Conservation (phyloP, 2,888 invertebrate species). For the Nomada lathburiana region DNA sequence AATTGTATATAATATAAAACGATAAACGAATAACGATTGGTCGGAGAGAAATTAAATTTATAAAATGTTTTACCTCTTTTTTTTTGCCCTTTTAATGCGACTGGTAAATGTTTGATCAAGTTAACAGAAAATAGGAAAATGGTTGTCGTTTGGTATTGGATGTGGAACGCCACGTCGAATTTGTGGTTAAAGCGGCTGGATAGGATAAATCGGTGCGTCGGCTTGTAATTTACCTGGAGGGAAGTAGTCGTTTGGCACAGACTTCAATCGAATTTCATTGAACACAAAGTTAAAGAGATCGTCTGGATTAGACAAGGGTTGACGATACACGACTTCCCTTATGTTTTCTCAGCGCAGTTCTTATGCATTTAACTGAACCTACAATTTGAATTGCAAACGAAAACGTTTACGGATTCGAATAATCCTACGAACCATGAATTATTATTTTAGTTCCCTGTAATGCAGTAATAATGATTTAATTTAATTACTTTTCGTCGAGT, state of each 20-base stretch:
- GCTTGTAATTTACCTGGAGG: slow-evolving; percentile 55
- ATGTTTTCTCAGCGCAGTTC: not conserved
- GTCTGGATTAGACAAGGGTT: slow-evolving; percentile 51
- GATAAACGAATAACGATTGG: not conserved
- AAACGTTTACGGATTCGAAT: not conserved
- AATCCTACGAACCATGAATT: not conserved
- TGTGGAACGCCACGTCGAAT: slow-evolving; percentile 17
- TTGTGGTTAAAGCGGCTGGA: slow-evolving; percentile 24
- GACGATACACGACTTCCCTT: slow-evolving; percentile 36
- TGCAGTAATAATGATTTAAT: not conserved
- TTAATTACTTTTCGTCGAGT: not conserved
- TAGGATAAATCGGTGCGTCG: slow-evolving; percentile 33
- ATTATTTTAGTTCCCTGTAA: not conserved
- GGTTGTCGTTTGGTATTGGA: not conserved
- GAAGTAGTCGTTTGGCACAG: slow-evolving; percentile 48
- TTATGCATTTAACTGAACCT: slow-evolving; percentile 5
- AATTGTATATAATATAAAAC: too few relatives aligned
- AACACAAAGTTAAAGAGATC: slow-evolving; percentile 58
- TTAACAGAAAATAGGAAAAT: not conserved
- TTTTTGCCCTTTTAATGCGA: too few relatives aligned
- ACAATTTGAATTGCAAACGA: slow-evolving; percentile 6
- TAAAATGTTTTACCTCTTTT: too few relatives aligned
- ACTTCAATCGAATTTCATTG: slow-evolving; percentile 62
- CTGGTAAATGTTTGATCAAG: not conserved
- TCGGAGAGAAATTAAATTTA: too few relatives aligned